Evolutionary conservation across 30 jellyfish, hydroid and myxozoan species (phyloP), one percentile per base, ranked within the genome.

Genomic region (Phacellophora camtschatica): DNA sequence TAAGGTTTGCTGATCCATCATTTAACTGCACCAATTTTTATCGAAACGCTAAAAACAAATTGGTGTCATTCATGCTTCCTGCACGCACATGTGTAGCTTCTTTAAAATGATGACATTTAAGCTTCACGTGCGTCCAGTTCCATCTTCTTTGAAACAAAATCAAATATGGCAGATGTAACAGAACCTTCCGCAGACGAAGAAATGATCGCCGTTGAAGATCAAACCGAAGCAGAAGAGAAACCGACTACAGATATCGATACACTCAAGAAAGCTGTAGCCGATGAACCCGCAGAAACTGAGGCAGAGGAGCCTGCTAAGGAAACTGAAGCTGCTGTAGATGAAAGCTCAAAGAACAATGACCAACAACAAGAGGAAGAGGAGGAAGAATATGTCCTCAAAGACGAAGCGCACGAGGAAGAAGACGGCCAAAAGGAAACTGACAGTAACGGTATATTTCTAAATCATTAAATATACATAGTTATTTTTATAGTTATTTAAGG

Each of bases 361-460:
- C 81, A 46, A 48, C 88, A 71, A 37, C 83, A 83, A 63, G 87
- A 70, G 32, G 95, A 71, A 37, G 87, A 83, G 54, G 87, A 70
- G 32, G 95, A 83, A 41, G 95, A 63, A 59, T 83, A 75, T 71
- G 87, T 83, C 35, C 48, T 83, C 70, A 70, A 83, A 39, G 95
- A 70, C 67, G 87, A 83, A 35, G 82, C 87, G 16, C 77, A 70
- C n/a, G 88, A 73, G 62, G 95, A 83, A 35, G 91, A 80, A 42
- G 88, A 83, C 10, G 48, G 62, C 70, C 87, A 83, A 36, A 75
- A 83, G 34, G 95, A 83, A 27, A 67, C 53, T 54, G 63, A 56
- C 19, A 35, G 82, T 32, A 77, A 61, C 51, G 85, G 35, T 71
- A n/a, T n/a, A n/a, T n/a, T n/a, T n/a, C n/a, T n/a, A n/a, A n/a